phyloP scores from a whole-genome alignment of 2,113 vertebrate species.

The Clarias batrachus region DNA sequence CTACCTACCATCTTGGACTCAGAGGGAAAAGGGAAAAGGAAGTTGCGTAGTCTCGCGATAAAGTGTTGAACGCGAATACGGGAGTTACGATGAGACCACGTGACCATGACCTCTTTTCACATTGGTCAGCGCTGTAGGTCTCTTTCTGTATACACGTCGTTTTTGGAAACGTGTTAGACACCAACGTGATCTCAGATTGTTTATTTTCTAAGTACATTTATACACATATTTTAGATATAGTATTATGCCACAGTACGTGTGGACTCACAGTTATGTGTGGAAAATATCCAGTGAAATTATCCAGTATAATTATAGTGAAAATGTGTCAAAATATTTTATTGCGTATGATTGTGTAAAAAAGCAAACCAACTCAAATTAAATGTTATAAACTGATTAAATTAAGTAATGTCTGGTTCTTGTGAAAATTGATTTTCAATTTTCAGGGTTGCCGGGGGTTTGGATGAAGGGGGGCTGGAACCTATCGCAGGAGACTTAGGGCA shows the following conservation, averaged over 20 bases:
- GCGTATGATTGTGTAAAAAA: not conserved
- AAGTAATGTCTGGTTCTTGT: not conserved
- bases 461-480: too few relatives aligned
- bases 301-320: not conserved
- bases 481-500: too few relatives aligned
- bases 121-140: constrained; percentile 11
- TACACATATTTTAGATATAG: not conserved
- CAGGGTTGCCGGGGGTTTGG: too few relatives aligned
- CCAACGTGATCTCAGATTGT: not conserved
- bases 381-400: not conserved
- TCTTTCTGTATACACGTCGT: too few relatives aligned
- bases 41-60: constrained; percentile 73
- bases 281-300: not conserved
- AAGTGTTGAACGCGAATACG: constrained; percentile 55
- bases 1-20: constrained; percentile 79
- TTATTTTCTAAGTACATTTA: not conserved
- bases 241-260: not conserved
- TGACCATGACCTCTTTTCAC: not conserved
- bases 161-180: not conserved
- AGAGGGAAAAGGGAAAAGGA: constrained; percentile 76
- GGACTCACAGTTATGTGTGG: not conserved
- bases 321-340: not conserved
- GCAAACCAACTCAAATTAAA: not conserved
- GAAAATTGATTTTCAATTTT: not conserved
- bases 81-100: constrained; percentile 47